Base-by-base conservation (phyloP, 2,113 vertebrate species). In the Petaurus breviceps region DNA sequence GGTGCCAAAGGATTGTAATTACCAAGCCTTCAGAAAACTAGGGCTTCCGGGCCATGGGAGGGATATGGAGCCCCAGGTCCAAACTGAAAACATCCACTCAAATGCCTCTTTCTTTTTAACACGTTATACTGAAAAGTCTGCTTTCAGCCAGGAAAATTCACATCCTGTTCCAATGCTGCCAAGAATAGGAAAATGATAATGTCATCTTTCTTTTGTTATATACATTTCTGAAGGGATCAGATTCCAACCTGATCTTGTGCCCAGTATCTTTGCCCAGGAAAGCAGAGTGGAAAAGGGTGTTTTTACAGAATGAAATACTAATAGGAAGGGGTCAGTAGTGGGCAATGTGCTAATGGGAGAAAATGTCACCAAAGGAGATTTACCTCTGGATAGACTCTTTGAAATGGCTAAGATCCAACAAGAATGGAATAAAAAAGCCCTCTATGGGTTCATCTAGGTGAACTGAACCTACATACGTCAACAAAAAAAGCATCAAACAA, bases 1-100 rank as follows among this genome's bases (percentile, higher is more conserved):
- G 95, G 91, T 94, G 92, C 68, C 96, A 93, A 97, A 96, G 77
- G 53, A 95, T 97, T 0, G 5, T 50, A 92, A 92, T 98, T 97
- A 95, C 47, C 91, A 93, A 97, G 51, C 51, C 68, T 97, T 94
- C n/a, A 93, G 90, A 93, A 94, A 95, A 97, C 0, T 0, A 93
- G 90, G 31, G 93, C 89, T 92, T 90, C 94, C 96, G 96, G 93
- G 94, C 95, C 51, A 89, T 47, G 94, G 8, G 91, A 91, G 52
- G 90, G 6, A 9, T 91, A 92, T 90, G 93, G 92, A 95, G 94
- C 92, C 93, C 5, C 51, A 23, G 92, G 31, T 51, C 50, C 47
- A 94, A 89, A 57, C n/a, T 93, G 52, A 95, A 97, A 19, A 61
- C 22, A 94, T 84, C 93, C 46, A 89, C 23, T 25, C 94, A 24